Base-by-base conservation (phyloP, 2,888 invertebrate species). In the Diplazon laetatorius region DNA sequence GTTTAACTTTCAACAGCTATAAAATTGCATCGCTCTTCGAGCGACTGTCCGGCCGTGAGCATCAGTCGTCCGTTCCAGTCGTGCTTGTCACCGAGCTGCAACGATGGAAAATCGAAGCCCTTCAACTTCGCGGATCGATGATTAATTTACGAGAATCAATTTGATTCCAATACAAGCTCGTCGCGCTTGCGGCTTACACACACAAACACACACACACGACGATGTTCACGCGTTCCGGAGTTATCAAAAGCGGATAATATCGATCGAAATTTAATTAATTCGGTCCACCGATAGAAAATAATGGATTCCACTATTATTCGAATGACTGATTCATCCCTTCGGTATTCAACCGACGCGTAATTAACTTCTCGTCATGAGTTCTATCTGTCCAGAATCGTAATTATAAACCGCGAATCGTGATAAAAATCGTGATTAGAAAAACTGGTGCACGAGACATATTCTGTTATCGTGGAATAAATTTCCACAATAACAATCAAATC, bases 61-160 rank as follows among this genome's bases (percentile, higher is more conserved):
- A n/a, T n/a, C n/a, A n/a, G 14, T 65, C 35, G 65, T 37, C 6
- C 18, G 18, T 37, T 14, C 8, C 35, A 25, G 25, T 20, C 12
- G 35, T 5, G 22, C n/a, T 0, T n/a, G 6, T 14, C 16, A 16
- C 16, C 39, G 37, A 8, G 18, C 22, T 37, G 42, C 22, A 30
- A 10, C 62, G 44, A 72, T 72, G 37, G 71, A 62, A 44, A 72
- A 72, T 72, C 62, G 63, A 72, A 72, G 63, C 71, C 55, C 55
- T 44, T 25, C 55, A 63, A 18, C 42, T 30, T 72, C 35, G 35
- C 30, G 35, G 42, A 63, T 72, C 71, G 71, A 72, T 72, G 35
- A 63, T 72, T 72, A 63, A 62, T 72, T 72, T 35, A 30, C 20
- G 55, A 42, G 46, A 63, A 72, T 72, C 62, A 72, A 72, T 72